Conservation (phyloP, 2,888 invertebrate genomes). For the Elmis aenea region DNA sequence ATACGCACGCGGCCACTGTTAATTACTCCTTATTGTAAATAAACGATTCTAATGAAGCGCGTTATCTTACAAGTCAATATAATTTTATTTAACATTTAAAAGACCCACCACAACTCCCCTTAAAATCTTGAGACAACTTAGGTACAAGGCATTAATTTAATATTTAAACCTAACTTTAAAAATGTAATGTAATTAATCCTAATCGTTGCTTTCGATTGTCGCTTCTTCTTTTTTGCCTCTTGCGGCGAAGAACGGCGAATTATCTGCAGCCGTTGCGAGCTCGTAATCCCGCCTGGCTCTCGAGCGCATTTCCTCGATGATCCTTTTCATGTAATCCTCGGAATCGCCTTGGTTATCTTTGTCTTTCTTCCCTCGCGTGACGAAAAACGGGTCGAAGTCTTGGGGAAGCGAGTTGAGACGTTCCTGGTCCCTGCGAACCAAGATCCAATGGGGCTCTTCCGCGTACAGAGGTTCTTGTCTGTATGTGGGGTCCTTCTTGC, state of each 20-base stretch:
- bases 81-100: too few species aligned
- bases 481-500: slow-evolving; percentile 40
- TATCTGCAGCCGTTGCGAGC: slow-evolving; percentile 49
- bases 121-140: not conserved
- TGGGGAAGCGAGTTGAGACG: slow-evolving; percentile 3
- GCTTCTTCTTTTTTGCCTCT: slow-evolving; percentile 57
- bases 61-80: too few species aligned
- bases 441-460: slow-evolving; percentile 53
- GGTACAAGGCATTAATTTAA: slow-evolving; percentile 25
- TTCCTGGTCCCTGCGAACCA: slow-evolving; percentile 49
- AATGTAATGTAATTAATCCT: too few species aligned
- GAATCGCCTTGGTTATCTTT: slow-evolving; percentile 5
- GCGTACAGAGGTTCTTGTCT: slow-evolving; percentile 47
- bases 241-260: slow-evolving; percentile 52
- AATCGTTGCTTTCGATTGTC: too few species aligned
- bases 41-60: too few species aligned
- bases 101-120: too few species aligned
- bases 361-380: slow-evolving; percentile 36
- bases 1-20: not conserved
- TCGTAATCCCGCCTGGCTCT: slow-evolving; percentile 43
- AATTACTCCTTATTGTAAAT: not conserved
- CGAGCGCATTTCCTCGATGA: slow-evolving; percentile 47
- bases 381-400: slow-evolving; percentile 35
- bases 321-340: slow-evolving; percentile 34
- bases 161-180: too few species aligned